These are phyloP conservation scores for Nebria ingens DNA, from an alignment of 1,140 invertebrate species.

Conservation along the genomic window DNA sequence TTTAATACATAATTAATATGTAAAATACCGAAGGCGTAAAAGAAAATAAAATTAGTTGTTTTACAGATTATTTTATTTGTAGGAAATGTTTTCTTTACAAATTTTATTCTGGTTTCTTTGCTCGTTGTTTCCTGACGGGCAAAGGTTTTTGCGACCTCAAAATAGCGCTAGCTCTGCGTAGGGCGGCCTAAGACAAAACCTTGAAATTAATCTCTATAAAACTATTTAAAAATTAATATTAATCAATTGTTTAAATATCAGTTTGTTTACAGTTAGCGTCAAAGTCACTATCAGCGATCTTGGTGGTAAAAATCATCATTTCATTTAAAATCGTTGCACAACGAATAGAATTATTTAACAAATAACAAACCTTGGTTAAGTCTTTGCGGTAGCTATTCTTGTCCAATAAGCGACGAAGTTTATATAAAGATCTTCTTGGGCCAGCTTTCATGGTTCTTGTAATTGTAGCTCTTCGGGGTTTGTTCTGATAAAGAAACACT, in stretches of 20 bases:
- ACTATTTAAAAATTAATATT: background rate
- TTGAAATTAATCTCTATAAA: constrained; percentile 15
- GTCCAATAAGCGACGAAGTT: constrained; percentile 67
- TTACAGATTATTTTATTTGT: too few species aligned
- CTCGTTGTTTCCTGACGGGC: constrained; percentile 60
- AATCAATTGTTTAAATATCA: constrained; percentile 14
- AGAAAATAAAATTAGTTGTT: too few species aligned
- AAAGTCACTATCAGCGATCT: constrained; percentile 36
- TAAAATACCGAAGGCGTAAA: too few species aligned
- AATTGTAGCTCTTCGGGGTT: constrained; percentile 64
- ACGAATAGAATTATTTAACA: constrained; percentile 14
- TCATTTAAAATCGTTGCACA: constrained; percentile 12
- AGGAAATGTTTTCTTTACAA: too few species aligned
- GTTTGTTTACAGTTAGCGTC: constrained; percentile 26
- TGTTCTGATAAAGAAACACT: constrained; percentile 40
- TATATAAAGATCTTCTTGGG: constrained; percentile 69
- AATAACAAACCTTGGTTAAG: constrained; percentile 60
- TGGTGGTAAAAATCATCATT: constrained; percentile 29
- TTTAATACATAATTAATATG: too few species aligned
- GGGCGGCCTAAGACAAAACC: constrained; percentile 52
- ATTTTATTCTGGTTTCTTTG: constrained; percentile 63
- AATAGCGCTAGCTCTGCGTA: constrained; percentile 84
- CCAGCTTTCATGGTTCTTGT: constrained; percentile 73
- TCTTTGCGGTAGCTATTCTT: constrained; percentile 80
- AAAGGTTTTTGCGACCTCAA: constrained; percentile 77